Evolutionary conservation across 2,113 vertebrate genomes (phyloP).

Genomic region (Mustela lutreola): DNA sequence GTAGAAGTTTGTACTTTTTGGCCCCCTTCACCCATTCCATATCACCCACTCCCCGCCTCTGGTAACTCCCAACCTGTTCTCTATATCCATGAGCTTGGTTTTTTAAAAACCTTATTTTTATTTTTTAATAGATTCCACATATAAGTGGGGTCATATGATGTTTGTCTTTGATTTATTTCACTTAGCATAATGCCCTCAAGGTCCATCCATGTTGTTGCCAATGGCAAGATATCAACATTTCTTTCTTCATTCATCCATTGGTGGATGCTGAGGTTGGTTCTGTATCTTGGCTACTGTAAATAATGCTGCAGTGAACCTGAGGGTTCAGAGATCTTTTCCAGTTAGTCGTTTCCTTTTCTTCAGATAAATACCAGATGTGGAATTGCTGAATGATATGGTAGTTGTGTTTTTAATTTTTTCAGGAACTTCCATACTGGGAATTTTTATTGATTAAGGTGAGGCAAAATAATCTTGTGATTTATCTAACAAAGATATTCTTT

Average conservation of each 20-base stretch:
- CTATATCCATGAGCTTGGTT: background rate
- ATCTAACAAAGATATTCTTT: background rate
- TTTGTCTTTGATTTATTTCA: background rate
- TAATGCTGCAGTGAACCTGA: background rate
- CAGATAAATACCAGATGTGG: background rate
- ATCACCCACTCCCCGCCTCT: background rate
- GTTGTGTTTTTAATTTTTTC: background rate
- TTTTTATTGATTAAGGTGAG: background rate
- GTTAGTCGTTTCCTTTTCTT: background rate
- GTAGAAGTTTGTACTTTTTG: background rate
- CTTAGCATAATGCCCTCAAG: background rate
- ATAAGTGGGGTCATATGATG: background rate
- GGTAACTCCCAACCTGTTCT: background rate
- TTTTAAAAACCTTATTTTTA: background rate
- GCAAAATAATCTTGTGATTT: background rate
- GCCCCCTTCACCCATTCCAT: background rate
- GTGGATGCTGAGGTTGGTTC: background rate
- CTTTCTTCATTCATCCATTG: background rate
- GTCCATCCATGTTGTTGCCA: background rate
- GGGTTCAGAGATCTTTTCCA: background rate
- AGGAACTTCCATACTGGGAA: background rate
- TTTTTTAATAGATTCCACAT: background rate
- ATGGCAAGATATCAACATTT: background rate
- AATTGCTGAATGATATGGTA: background rate
- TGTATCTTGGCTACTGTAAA: background rate